Conservation (phyloP, 2,888 invertebrate genomes). For the Trichopoda pennipes region DNA sequence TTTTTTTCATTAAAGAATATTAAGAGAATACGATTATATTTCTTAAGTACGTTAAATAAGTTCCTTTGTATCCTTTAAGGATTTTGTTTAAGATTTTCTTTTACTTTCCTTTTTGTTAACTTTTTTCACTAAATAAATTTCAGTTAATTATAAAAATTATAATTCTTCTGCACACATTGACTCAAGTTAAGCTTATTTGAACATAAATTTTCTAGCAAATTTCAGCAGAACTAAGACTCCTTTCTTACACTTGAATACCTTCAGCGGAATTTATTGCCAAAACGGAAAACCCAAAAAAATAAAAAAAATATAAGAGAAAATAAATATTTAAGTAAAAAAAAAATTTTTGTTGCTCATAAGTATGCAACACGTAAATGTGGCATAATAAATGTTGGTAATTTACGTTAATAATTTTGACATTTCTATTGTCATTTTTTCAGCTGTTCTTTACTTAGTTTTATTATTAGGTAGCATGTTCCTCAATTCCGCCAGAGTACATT, state of each 20-base stretch:
- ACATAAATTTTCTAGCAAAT: constrained; percentile 59
- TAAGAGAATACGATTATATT: no score
- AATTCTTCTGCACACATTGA: constrained; percentile 22
- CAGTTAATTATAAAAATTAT: constrained; percentile 19
- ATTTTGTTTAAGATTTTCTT: background rate
- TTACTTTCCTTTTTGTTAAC: background rate
- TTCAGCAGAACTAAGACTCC: constrained; percentile 43
- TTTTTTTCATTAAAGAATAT: constrained; percentile 2
- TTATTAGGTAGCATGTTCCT: background rate
- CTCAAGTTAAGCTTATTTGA: constrained; percentile 52
- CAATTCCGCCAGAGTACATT: constrained; percentile 49
- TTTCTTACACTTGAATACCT: constrained; percentile 40
- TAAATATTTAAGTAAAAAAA: constrained; percentile 6
- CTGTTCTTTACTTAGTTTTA: constrained; percentile 11
- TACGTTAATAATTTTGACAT: constrained; percentile 76
- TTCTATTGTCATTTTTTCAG: constrained; percentile 74
- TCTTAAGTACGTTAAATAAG: background rate
- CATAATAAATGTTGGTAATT: constrained; percentile 77
- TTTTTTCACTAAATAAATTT: background rate
- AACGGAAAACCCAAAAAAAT: background rate
- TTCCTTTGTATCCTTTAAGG: background rate
- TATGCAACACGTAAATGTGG: constrained; percentile 63
- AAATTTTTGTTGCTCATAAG: constrained; percentile 51
- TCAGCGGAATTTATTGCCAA: constrained; percentile 38
- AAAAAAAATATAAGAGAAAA: background rate